A percentile compares a stretch with the other conserved stretches of the same genome.
phyloP scores from a whole-genome alignment of 2,888 invertebrate genomes.

The Sicus ferrugineus region DNA sequence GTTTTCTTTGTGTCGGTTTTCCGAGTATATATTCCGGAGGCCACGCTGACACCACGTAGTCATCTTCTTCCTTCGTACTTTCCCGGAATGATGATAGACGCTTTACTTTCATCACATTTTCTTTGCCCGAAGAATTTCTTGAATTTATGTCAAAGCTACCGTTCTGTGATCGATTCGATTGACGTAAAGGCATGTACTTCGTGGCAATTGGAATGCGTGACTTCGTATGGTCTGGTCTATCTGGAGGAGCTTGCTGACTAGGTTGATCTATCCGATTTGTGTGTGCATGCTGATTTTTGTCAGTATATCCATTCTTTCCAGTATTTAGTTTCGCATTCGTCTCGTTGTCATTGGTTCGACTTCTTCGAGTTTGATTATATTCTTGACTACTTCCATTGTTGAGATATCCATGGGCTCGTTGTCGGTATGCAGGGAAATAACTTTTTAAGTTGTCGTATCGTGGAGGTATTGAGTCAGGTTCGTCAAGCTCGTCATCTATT shows the following conservation, averaged over 20 bases:
- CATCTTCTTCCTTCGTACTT: neutral
- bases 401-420: neutral
- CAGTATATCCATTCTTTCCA: no score
- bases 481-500: no score
- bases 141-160: neutral
- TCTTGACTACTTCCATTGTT: no score
- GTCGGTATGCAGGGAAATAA: neutral
- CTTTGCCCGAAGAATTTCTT: neutral
- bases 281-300: neutral
- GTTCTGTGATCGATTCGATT: neutral
- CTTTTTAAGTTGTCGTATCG: neutral
- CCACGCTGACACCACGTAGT: no score
- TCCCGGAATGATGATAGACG: neutral
- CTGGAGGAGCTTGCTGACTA: neutral
- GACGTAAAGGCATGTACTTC: neutral
- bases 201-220: conserved; percentile 16
- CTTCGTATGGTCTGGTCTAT: neutral
- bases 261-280: neutral
- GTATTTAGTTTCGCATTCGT: no score
- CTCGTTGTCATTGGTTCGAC: no score
- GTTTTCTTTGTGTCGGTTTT: neutral
- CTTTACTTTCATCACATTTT: neutral
- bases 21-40: conserved; percentile 30
- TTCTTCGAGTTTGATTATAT: no score
- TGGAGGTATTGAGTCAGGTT: neutral